Evolutionary conservation across 2,797 vertebrate species (phyloP).

Genomic region (Galaxias olidus): DNA sequence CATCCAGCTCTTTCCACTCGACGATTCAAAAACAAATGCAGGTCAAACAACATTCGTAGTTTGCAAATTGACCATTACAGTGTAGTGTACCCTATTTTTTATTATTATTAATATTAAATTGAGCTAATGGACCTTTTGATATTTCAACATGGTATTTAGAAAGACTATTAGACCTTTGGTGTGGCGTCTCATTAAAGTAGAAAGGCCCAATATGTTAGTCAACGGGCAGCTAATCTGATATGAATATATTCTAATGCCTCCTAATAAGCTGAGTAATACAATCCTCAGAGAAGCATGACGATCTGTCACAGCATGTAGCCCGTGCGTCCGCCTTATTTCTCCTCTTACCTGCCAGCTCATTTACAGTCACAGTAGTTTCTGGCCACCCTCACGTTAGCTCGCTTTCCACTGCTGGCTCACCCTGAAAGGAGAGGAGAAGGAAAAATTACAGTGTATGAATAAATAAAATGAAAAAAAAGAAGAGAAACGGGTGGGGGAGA

Average conservation of each 20-base stretch:
- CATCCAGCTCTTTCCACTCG: background rate
- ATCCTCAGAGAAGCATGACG: background rate
- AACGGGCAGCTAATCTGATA: too few species aligned
- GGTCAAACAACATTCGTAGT: too few species aligned
- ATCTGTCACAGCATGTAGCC: constrained; percentile 1
- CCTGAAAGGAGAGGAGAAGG: constrained; percentile 54
- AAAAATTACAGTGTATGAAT: constrained; percentile 27
- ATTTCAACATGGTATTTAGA: too few species aligned
- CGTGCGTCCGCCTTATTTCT: constrained; percentile 1
- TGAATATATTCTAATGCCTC: too few species aligned
- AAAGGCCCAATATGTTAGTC: too few species aligned
- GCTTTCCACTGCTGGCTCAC: constrained; percentile 43
- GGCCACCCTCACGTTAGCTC: constrained; percentile 60
- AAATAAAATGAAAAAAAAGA: constrained; percentile 19
- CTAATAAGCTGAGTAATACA: background rate
- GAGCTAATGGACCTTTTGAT: too few species aligned
- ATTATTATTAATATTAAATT: too few species aligned
- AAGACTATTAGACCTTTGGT: too few species aligned
- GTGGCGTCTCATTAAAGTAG: too few species aligned
- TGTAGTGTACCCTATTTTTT: too few species aligned
- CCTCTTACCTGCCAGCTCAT: constrained; percentile 73
- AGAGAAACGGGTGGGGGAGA: constrained; percentile 2
- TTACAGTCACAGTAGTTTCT: constrained; percentile 57
- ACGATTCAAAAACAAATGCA: too few species aligned
- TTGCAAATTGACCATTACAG: too few species aligned